phyloP scores from a whole-genome alignment of 30 jellyfish, hydroid and myxozoan species.

The Catostylus mosaicus region DNA sequence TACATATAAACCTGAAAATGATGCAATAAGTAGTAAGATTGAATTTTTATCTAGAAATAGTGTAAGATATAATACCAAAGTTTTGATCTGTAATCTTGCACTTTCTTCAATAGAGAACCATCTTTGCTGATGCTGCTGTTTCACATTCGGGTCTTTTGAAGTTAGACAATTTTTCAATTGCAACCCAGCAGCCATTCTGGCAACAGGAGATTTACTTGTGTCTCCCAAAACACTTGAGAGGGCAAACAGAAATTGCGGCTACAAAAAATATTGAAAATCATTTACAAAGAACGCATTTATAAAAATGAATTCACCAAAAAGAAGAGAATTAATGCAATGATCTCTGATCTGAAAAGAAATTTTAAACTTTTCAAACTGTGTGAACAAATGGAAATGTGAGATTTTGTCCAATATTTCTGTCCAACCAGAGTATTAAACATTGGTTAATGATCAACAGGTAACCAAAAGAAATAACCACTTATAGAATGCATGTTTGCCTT shows the following conservation, averaged over 20 bases:
- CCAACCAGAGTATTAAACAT: too few species aligned
- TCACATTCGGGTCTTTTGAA: constrained; percentile 74
- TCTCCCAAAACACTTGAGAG: constrained; percentile 79
- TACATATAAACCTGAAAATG: neutral
- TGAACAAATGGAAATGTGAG: too few species aligned
- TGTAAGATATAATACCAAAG: constrained; percentile 60
- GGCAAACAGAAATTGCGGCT: constrained; percentile 86
- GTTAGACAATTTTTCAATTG: constrained; percentile 88
- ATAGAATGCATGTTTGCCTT: too few species aligned
- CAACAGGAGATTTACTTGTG: constrained; percentile 68
- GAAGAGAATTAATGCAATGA: neutral
- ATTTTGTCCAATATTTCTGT: too few species aligned
- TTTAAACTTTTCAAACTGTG: too few species aligned
- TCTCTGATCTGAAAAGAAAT: too few species aligned
- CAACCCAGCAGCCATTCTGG: constrained; percentile 94
- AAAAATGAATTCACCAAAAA: neutral
- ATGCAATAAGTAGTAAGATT: too few species aligned
- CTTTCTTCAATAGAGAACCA: constrained; percentile 87
- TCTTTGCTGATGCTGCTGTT: constrained; percentile 75
- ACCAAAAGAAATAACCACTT: too few species aligned
- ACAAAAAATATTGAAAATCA: too few species aligned
- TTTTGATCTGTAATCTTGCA: constrained; percentile 70
- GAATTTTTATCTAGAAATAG: too few species aligned
- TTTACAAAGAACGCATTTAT: neutral
- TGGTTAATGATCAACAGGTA: too few species aligned